phyloP scores from a whole-genome alignment of 2,888 invertebrate species.

The Operophtera brumata region DNA sequence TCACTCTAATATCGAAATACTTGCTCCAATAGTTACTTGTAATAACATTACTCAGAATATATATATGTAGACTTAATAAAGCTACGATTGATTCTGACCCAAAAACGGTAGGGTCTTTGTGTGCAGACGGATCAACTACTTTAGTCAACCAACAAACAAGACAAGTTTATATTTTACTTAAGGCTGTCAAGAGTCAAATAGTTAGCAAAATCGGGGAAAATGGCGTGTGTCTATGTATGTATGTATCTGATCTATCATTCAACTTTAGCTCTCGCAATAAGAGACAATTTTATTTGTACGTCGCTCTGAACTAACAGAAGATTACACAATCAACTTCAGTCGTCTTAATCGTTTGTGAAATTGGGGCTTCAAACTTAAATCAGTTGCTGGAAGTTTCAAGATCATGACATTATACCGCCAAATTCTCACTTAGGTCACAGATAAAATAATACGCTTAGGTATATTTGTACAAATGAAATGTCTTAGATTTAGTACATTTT shows the following conservation, averaged over 20 bases:
- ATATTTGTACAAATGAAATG: not conserved
- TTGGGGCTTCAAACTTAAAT: constrained; percentile 7
- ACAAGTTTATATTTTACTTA: no score
- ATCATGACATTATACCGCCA: not conserved
- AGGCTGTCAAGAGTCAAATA: no score
- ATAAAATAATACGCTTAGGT: no score
- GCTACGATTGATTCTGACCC: not conserved
- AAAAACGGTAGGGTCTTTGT: not conserved
- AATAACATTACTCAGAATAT: not conserved
- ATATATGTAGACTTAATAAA: not conserved
- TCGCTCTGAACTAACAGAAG: not conserved
- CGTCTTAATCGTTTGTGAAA: constrained; percentile 3
- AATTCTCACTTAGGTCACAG: not conserved
- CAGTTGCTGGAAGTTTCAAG: constrained; percentile 8
- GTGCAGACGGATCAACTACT: no score
- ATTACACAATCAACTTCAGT: constrained; percentile 4
- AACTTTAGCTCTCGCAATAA: not conserved
- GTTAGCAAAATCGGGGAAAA: no score
- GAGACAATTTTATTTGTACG: not conserved
- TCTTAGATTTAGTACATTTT: not conserved
- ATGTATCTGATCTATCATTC: no score
- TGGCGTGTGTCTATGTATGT: no score
- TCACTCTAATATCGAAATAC: not conserved
- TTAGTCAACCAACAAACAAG: no score
- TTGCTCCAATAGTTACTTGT: not conserved